A percentile compares a stretch with the other conserved stretches of the same genome.
Conservation (phyloP, 2,797 vertebrate genomes). For the Fistularia commersonii region DNA sequence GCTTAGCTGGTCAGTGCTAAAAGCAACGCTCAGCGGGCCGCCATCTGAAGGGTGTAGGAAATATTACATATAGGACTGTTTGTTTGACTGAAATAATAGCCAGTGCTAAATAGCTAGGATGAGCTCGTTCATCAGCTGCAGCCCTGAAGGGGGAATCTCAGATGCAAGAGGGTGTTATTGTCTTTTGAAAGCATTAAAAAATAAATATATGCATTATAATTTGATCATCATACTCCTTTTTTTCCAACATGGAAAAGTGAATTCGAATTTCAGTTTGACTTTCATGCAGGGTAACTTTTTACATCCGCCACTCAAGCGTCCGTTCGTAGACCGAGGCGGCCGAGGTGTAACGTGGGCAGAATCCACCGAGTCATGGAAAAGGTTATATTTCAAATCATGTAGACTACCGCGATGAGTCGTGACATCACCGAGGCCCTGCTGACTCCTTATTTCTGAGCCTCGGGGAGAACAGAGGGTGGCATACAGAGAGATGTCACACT, state of each 20-base stretch:
- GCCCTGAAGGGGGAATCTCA: conserved; percentile 5
- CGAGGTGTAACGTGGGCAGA: neutral
- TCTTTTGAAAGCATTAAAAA: neutral
- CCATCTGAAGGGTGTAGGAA: no score
- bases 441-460: conserved; percentile 41
- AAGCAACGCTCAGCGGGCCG: no score
- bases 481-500: conserved; percentile 44
- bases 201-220: conserved; percentile 2
- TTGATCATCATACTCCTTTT: conserved; percentile 2
- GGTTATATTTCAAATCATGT: conserved; percentile 9
- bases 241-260: neutral
- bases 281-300: no score
- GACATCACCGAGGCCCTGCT: conserved; percentile 40
- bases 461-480: conserved; percentile 41
- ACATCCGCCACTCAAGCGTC: no score
- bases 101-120: no score
- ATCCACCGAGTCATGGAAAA: conserved; percentile 8
- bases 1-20: no score
- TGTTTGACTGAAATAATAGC: no score
- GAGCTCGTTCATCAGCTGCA: neutral
- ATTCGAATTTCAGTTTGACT: neutral
- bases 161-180: neutral
- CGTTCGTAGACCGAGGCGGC: neutral
- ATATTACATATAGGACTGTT: no score
- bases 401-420: conserved; percentile 15